Base-by-base conservation (phyloP, 2,113 vertebrate genomes). In the Fregetta grallaria region DNA sequence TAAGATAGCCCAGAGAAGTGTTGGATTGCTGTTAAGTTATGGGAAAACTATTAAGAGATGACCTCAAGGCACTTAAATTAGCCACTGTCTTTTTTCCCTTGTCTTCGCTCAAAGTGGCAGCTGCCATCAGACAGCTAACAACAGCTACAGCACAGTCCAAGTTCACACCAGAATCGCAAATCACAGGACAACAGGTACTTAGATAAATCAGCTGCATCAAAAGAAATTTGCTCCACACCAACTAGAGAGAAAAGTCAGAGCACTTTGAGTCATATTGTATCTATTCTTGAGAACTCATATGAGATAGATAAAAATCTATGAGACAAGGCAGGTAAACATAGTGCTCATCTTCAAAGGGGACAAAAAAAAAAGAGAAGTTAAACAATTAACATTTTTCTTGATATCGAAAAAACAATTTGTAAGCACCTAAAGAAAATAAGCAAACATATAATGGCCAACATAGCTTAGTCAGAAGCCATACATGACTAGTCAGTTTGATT, bases 211-310 rank as follows among this genome's bases (percentile, higher is more conserved):
- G 11, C 29, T 38, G n/a, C 13, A 58, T 59, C 42, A 90, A 17
- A 94, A 88, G 38, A 86, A 94, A 59, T 62, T 63, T 88, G n/a
- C 15, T 59, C 52, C 62, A 47, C 7, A 78, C 78, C 65, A 90
- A 71, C 81, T 61, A 80, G 12, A 87, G 38, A 26, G n/a, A 83
- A 88, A 88, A 68, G 66, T 38, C 65, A 75, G 68, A 58, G 21
- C 38, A 75, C 58, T 44, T 15, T 10, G 49, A 75, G 44, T 59
- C 45, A 59, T 3, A 40, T 3, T 50, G 25, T 11, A 55, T 8
- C 36, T 84, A 34, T 50, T 68, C 36, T 72, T 73, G 30, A 65
- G 13, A 83, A 89, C 10, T 52, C 44, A 55, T 34, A 26, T 22
- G 15, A 95, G 40, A 72, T 1, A 44, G 30, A 71, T 22, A 55